These are phyloP conservation scores for Malthinus flaveolus DNA, from an alignment of 2,888 invertebrate species.

Conservation along the genomic window DNA sequence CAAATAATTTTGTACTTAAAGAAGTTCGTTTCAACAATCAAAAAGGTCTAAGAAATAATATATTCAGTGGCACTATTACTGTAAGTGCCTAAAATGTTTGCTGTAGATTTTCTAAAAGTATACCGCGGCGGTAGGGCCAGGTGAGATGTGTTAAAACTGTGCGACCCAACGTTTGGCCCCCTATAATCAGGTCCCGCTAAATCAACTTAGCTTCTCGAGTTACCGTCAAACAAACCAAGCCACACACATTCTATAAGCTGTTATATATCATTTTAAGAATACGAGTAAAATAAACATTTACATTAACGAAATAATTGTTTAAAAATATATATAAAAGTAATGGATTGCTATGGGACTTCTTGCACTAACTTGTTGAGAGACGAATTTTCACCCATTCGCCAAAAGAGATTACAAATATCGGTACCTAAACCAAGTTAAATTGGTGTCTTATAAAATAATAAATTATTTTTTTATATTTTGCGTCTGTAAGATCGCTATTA, in stretches of 20 bases:
- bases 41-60: background rate
- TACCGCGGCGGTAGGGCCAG: conserved; percentile 34
- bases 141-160: conserved; percentile 34
- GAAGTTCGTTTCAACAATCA: too few species aligned
- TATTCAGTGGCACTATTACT: conserved; percentile 9
- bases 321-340: too few species aligned
- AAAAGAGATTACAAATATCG: too few species aligned
- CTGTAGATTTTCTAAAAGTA: conserved; percentile 23
- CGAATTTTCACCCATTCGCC: too few species aligned
- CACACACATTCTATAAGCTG: conserved; percentile 34
- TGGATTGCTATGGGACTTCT: too few species aligned
- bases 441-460: too few species aligned
- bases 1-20: too few species aligned
- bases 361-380: too few species aligned
- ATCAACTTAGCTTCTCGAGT: conserved; percentile 34
- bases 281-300: background rate
- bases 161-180: conserved; percentile 28
- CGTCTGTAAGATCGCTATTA: too few species aligned
- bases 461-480: too few species aligned
- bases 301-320: background rate
- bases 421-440: too few species aligned
- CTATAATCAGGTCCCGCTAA: conserved; percentile 29
- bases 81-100: conserved; percentile 19
- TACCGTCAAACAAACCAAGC: conserved; percentile 37
- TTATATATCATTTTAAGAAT: conserved; percentile 13